Evolutionary conservation across 2,888 invertebrate genomes (phyloP), one percentile per base, ranked within the genome.

Genomic region (Trichogramma evanescens): DNA sequence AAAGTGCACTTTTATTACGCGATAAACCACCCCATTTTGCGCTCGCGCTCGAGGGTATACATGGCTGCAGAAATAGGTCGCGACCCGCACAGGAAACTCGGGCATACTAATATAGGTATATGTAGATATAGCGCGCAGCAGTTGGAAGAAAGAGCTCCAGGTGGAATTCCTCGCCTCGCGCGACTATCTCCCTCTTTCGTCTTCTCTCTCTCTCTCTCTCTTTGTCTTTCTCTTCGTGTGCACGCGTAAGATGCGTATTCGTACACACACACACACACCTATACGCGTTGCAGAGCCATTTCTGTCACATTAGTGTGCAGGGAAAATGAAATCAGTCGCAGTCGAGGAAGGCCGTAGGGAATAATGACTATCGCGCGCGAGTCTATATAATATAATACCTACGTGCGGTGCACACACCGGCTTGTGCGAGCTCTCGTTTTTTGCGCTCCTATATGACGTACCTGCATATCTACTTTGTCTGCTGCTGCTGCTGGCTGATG

Each of bases 1-100:
- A 13, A 10, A 13, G 48, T 48, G 10, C 10, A 5, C 48, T 10
- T 48, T 48, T n/a, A 6, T 13, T 48, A 6, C 13, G 10, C 8
- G n/a, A 13, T 6, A 6, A 13, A n/a, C n/a, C 5, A 48, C n/a
- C 5, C n/a, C 10, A 48, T 6, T 39, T 38, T 7, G 26, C 5
- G 48, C 39, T n/a, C n/a, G 41, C 10, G 39, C 10, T 9, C 4
- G 44, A 50, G 26, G 26, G 26, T 26, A 26, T 26, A 26, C 26
- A 26, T 26, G 26, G 26, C 26, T 26, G 26, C 2, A 26, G 26
- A 63, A 54, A 57, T 63, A 55, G 63, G 63, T 59, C 59, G 50
- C 48, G 44, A 52, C 44, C 49, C 49, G 5, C 41, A 40, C 41
- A 50, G 5, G 41, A 57, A 44, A 56, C 43, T 50, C 50, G 40